These are phyloP conservation scores for Spisula solida DNA, from an alignment of 2,888 invertebrate species.

Conservation along the genomic window DNA sequence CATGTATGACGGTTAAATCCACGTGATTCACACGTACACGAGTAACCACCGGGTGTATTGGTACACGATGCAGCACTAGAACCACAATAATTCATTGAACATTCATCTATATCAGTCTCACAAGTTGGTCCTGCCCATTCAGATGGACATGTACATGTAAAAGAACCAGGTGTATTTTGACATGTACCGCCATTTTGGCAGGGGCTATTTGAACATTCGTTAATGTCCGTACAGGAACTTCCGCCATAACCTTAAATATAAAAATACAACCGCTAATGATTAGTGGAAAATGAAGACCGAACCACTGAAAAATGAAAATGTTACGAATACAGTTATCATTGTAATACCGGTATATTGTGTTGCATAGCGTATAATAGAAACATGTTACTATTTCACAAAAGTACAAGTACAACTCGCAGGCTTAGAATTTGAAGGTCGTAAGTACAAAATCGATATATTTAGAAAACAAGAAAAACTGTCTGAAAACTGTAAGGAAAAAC, in stretches of 20 bases:
- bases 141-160: slow-evolving; percentile 27
- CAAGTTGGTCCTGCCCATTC: slow-evolving; percentile 18
- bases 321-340: too few relatives aligned
- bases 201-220: slow-evolving; percentile 11
- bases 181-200: slow-evolving; percentile 29
- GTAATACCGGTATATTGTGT: too few relatives aligned
- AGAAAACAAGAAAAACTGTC: too few relatives aligned
- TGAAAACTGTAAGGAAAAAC: too few relatives aligned
- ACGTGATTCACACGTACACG: slow-evolving; percentile 59
- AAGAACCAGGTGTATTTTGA: slow-evolving; percentile 28
- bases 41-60: slow-evolving; percentile 47
- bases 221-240: slow-evolving; percentile 9
- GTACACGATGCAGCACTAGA: slow-evolving; percentile 45
- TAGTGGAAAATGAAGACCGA: too few relatives aligned
- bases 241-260: neutral
- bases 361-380: too few relatives aligned
- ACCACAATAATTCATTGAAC: slow-evolving; percentile 18
- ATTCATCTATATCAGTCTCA: slow-evolving; percentile 27
- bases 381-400: too few relatives aligned
- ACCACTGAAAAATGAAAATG: too few relatives aligned
- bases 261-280: neutral
- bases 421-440: too few relatives aligned
- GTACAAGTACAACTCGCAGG: too few relatives aligned
- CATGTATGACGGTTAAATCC: slow-evolving; percentile 42
- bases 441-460: too few relatives aligned